Evolutionary conservation across 1,140 invertebrate species (phyloP).

Genomic region (Drosophila chauvacae): DNA sequence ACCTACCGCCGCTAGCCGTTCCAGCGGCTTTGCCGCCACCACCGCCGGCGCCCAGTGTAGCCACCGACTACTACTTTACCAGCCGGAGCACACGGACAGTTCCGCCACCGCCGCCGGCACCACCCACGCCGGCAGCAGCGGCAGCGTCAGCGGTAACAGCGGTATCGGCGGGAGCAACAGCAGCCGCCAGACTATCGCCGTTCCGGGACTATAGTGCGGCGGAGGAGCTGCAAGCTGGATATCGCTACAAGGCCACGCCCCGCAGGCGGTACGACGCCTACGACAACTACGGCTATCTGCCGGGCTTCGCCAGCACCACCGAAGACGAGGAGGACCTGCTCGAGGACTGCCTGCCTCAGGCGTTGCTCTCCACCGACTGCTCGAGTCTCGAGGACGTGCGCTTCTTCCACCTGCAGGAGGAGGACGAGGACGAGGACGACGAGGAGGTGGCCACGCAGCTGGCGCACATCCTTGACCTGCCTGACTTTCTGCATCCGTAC

Average conservation of each 20-base stretch:
- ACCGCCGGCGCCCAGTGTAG: constrained; percentile 65
- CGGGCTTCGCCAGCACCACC: constrained; percentile 72
- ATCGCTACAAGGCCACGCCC: constrained; percentile 76
- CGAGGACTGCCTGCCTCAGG: constrained; percentile 66
- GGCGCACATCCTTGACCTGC: constrained; percentile 70
- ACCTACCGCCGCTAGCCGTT: constrained; percentile 60
- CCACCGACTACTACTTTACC: constrained; percentile 70
- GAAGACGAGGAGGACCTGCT: constrained; percentile 75
- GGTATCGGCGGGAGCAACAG: constrained; percentile 18
- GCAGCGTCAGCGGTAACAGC: constrained; percentile 30
- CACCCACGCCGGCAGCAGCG: constrained; percentile 43
- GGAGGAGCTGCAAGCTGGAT: constrained; percentile 77
- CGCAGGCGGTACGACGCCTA: constrained; percentile 75
- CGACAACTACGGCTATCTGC: constrained; percentile 78
- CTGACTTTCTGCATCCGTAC: constrained; percentile 72
- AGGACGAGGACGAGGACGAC: constrained; percentile 64
- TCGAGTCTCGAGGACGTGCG: constrained; percentile 73
- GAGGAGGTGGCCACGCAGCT: constrained; percentile 62
- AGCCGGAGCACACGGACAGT: constrained; percentile 56
- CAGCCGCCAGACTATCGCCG: constrained; percentile 44
- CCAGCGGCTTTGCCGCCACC: constrained; percentile 61
- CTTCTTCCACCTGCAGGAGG: constrained; percentile 62
- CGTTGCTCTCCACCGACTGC: constrained; percentile 69
- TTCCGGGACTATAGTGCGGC: constrained; percentile 59
- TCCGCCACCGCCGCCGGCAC: constrained; percentile 40